Base-by-base conservation (phyloP, 2,888 invertebrate genomes). In the Ormyrus labotus region DNA sequence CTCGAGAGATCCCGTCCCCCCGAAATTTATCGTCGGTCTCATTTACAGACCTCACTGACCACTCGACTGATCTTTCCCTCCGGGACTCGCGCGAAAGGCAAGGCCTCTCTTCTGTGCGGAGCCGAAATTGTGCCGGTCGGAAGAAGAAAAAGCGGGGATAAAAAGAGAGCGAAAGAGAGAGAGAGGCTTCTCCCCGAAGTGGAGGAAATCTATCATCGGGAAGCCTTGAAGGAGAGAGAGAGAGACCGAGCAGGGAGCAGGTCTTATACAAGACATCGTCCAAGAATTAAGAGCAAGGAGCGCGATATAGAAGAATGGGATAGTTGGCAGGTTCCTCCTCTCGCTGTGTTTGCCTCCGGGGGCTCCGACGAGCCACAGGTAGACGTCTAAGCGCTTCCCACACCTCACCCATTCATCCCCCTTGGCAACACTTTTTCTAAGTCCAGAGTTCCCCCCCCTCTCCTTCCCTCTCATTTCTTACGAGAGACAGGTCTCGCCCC, bases 321-420 rank as follows among this genome's bases (percentile, higher is more conserved):
- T 53, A 57, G 50, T 13, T 58, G 19, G 70, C 72, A 72, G 63
- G 74, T 75, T 73, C 61, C 64, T 74, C 53, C 19, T 69, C 51
- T 69, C 51, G 11, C 60, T 64, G 64, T 70, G 60, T 69, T 77
- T 75, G 72, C 76, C 72, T 68, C 51, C 65, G 63, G 57, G 50
- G 75, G 63, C 67, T 51, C 53, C 50, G 57, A 0, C 13, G 50
- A 13, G 11, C n/a, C 67, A 57, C 80, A 81, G 80, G 80, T 80
- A 80, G 71, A 75, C 13, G 83, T 45, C 60, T 80, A 82, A 83
- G 80, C 75, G 82, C 84, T 83, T 83, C 81, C 81, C 81, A 79
- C 81, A 79, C 83, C 83, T 83, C 79, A 81, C 80, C 74, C 80
- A 81, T 80, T 81, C 75, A 69, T 74, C 61, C 60, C 74, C 80